Evolutionary conservation across 2,888 invertebrate species (phyloP).

Genomic region (Cerceris ruficornis): DNA sequence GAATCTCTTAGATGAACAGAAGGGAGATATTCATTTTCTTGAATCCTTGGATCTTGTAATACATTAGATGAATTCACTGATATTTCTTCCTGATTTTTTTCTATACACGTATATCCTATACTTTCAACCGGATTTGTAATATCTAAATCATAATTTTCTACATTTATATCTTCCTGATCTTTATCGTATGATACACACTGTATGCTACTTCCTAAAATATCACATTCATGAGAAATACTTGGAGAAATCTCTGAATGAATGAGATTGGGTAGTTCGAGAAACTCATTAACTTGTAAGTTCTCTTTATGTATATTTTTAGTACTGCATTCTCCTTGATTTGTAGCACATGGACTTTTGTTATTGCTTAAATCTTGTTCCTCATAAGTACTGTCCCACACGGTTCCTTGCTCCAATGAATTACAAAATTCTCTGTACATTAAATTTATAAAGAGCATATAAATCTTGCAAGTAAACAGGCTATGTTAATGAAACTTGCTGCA

Average conservation of each 20-base stretch:
- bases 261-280: neutral
- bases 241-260: neutral
- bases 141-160: neutral
- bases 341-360: conserved; percentile 34
- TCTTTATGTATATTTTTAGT: conserved; percentile 7
- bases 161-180: neutral
- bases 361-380: conserved; percentile 74
- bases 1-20: neutral
- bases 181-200: neutral
- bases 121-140: neutral
- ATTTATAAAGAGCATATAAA: conserved; percentile 25
- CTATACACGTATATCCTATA: neutral
- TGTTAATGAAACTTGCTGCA: conserved; percentile 3
- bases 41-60: neutral
- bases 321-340: conserved; percentile 1
- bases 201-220: neutral
- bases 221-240: neutral
- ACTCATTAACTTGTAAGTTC: neutral
- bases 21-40: neutral
- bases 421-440: conserved; percentile 73
- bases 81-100: neutral
- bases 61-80: neutral
- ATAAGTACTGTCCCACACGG: conserved; percentile 76
- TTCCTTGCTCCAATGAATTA: conserved; percentile 74
- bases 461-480: conserved; percentile 57